Evolutionary conservation across 2,797 vertebrate genomes (phyloP).

Genomic region (Aplochiton taeniatus): DNA sequence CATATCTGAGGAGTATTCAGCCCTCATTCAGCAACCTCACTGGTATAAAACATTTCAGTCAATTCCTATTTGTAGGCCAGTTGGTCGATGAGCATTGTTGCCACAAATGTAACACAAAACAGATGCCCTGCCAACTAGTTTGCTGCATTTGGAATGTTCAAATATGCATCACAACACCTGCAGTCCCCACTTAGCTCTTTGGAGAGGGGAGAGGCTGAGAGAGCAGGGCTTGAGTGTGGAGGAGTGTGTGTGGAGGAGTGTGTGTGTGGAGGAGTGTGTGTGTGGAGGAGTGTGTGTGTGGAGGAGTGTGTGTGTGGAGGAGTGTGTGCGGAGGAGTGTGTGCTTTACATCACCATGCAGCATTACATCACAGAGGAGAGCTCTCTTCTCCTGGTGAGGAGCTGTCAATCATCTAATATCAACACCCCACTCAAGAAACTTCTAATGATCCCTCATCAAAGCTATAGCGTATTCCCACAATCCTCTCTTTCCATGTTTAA

Average conservation of each 20-base stretch:
- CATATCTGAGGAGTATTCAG: not conserved
- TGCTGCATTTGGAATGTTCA: constrained; percentile 26
- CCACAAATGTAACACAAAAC: constrained; percentile 15
- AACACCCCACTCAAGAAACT: constrained; percentile 32
- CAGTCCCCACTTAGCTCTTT: not conserved
- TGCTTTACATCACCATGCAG: not conserved
- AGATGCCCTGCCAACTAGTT: constrained; percentile 23
- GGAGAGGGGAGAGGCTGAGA: not conserved
- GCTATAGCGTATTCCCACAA: constrained; percentile 22
- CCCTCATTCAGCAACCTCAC: not conserved
- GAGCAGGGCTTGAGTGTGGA: too few relatives aligned
- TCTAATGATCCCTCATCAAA: constrained; percentile 37
- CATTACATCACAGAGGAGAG: too few relatives aligned
- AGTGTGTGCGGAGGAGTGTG: too few relatives aligned
- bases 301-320: too few relatives aligned
- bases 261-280: not conserved
- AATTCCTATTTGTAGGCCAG: not conserved
- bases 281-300: too few relatives aligned
- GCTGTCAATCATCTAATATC: constrained; percentile 25
- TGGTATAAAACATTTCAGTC: not conserved
- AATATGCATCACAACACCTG: constrained; percentile 15
- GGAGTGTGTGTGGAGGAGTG: not conserved
- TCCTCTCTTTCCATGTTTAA: constrained; percentile 26
- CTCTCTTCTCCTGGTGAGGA: constrained; percentile 23
- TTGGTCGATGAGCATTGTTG: not conserved